Base-by-base conservation (phyloP, 1,140 invertebrate species). In the Cyclina sinensis region DNA sequence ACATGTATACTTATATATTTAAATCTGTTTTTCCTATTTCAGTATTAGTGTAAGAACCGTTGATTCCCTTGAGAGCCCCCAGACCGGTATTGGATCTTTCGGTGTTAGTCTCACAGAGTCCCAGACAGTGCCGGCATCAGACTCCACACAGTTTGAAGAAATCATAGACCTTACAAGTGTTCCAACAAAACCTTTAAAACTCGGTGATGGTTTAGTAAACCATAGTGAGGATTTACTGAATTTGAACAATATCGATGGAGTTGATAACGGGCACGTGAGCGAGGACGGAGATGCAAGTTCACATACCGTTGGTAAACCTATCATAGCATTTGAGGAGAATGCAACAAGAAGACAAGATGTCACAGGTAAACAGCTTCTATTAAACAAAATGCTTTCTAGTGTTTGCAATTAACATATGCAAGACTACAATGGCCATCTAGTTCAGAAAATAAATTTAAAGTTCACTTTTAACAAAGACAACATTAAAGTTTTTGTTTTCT, bases 301-400 rank as follows among this genome's bases (percentile, higher is more conserved):
- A 46, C 51, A 88, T 16, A 73, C 85, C 65, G 62, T 88, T 68
- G 88, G 88, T 70, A 91, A 91, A 59, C 92, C 93, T 51, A 89
- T 94, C 32, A 92, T 94, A 86, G 92, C 93, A 73, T 94, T 94
- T 85, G 93, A 94, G 88, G 93, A 94, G 65, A 93, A 93, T 89
- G 89, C 93, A 91, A 91, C 90, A 84, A 85, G 88, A 74, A 84
- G 91, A 90, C 93, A 94, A 82, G 93, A 94, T 91, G 92, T 93
- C 82, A 51, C 92, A 92, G 93, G 93, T 94, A 91, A 86, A 43
- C 46, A 48, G 4, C 43, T 14, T 43, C 43, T n/a, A n/a, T n/a
- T n/a, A n/a, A n/a, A n/a, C n/a, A n/a, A n/a, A n/a, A n/a, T n/a
- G n/a, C n/a, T n/a, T n/a, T n/a, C n/a, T n/a, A n/a, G n/a, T n/a